Evolutionary conservation across 1,140 invertebrate species (phyloP).

Genomic region (Lucilia sericata): DNA sequence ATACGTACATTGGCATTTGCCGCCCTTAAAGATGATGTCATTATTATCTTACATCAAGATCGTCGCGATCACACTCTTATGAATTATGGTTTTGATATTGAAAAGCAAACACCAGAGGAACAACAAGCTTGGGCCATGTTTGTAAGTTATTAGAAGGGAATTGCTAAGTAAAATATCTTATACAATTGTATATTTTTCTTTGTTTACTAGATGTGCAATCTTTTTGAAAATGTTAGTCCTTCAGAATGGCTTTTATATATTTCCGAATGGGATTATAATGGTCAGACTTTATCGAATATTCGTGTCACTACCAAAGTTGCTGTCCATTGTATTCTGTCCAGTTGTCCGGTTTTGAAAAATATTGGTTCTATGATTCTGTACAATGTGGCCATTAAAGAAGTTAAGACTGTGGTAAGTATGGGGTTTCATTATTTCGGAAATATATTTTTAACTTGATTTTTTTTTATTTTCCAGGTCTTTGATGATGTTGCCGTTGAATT

Average conservation of each 20-base stretch:
- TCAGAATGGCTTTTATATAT: slow-evolving; percentile 95
- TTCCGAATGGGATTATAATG: slow-evolving; percentile 86
- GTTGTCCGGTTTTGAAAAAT: slow-evolving; percentile 79
- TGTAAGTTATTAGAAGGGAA: slow-evolving; percentile 69
- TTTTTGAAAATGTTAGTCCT: slow-evolving; percentile 89
- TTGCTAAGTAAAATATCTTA: too few relatives aligned
- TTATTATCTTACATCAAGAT: slow-evolving; percentile 90
- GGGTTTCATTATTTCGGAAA: background rate
- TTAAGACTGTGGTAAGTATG: slow-evolving; percentile 93
- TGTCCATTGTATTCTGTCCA: slow-evolving; percentile 85
- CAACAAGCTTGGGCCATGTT: slow-evolving; percentile 84
- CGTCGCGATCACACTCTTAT: slow-evolving; percentile 88
- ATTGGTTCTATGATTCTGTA: slow-evolving; percentile 88
- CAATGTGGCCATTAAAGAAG: slow-evolving; percentile 95
- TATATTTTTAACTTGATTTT: background rate
- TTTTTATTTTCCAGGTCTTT: slow-evolving; percentile 78
- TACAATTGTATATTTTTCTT: background rate
- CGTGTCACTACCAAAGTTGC: slow-evolving; percentile 91
- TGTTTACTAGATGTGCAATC: slow-evolving; percentile 81
- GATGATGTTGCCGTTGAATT: slow-evolving; percentile 93
- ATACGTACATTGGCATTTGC: slow-evolving; percentile 80
- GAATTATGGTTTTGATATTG: slow-evolving; percentile 88
- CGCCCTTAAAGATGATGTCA: slow-evolving; percentile 89
- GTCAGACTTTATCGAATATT: slow-evolving; percentile 85
- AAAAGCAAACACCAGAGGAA: slow-evolving; percentile 80